A percentile compares a stretch with the other conserved stretches of the same genome.
phyloP scores from a whole-genome alignment of 2,113 vertebrate species.

The Cyphomyrus discorhynchus region DNA sequence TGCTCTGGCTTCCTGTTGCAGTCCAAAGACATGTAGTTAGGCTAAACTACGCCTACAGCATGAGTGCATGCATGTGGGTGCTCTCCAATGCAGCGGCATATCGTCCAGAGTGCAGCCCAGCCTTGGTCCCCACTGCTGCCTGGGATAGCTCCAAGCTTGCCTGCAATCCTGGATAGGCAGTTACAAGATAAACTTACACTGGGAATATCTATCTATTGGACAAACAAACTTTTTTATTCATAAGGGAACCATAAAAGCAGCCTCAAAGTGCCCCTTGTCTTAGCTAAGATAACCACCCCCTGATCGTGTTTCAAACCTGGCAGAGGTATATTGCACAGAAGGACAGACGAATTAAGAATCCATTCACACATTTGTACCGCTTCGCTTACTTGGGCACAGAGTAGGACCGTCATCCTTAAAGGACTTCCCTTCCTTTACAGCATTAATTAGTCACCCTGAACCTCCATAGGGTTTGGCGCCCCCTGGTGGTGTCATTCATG shows the following conservation, averaged over 20 bases:
- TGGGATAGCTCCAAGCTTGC: neutral
- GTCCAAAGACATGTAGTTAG: neutral
- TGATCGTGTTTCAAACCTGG: neutral
- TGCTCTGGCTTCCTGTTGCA: neutral
- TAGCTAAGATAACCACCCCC: neutral
- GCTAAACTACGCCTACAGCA: neutral
- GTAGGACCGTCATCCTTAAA: neutral
- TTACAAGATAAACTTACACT: neutral
- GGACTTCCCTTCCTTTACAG: neutral
- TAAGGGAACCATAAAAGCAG: neutral
- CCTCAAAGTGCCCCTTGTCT: neutral
- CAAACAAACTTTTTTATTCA: neutral
- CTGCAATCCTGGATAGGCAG: neutral
- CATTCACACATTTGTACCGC: neutral
- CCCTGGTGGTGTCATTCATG: neutral
- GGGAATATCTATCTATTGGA: neutral
- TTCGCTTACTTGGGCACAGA: neutral
- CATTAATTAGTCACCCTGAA: neutral
- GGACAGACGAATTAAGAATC: neutral
- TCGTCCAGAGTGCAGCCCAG: neutral
- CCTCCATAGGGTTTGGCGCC: neutral
- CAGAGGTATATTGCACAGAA: neutral
- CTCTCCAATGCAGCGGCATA: neutral
- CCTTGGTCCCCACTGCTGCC: neutral
- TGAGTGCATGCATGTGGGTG: neutral